Percentiles rank a stretch among this genome's conserved stretches.
Evolutionary conservation across 1,140 invertebrate genomes (phyloP).

Genomic region (Bombus consobrinus): DNA sequence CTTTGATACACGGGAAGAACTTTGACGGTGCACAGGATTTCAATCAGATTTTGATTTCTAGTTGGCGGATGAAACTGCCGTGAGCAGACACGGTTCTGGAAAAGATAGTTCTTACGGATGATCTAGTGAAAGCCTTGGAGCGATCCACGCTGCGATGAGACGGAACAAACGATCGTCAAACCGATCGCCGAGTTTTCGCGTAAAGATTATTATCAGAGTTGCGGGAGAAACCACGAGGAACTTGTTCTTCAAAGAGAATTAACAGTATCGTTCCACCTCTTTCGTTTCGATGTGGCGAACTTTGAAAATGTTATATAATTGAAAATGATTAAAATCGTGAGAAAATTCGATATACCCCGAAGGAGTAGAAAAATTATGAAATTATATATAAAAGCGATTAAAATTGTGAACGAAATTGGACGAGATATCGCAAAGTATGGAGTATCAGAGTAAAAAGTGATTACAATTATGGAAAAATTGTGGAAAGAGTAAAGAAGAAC

Average conservation of each 20-base stretch:
- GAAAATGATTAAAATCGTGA: background rate
- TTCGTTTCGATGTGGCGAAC: background rate
- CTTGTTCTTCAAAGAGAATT: background rate
- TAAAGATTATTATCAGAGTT: slow-evolving; percentile 5
- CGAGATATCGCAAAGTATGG: background rate
- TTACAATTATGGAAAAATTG: background rate
- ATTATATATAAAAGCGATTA: background rate
- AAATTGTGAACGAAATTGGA: background rate
- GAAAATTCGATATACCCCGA: too few species aligned
- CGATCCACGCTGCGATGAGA: slow-evolving; percentile 1
- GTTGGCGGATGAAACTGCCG: background rate
- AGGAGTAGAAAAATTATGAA: background rate
- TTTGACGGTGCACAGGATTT: background rate
- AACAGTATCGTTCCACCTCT: background rate
- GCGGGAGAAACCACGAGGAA: too few species aligned
- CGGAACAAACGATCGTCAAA: slow-evolving; percentile 13
- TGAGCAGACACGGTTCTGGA: background rate
- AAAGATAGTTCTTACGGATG: slow-evolving; percentile 11
- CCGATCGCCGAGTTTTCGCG: background rate
- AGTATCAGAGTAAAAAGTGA: background rate
- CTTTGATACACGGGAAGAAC: background rate
- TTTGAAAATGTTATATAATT: background rate
- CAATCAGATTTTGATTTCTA: slow-evolving; percentile 11
- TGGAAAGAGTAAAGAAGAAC: background rate
- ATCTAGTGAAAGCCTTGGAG: slow-evolving; percentile 28